A percentile compares a stretch with the other conserved stretches of the same genome.
phyloP scores from a whole-genome alignment of 2,888 invertebrate species.

The Nomada fabriciana region DNA sequence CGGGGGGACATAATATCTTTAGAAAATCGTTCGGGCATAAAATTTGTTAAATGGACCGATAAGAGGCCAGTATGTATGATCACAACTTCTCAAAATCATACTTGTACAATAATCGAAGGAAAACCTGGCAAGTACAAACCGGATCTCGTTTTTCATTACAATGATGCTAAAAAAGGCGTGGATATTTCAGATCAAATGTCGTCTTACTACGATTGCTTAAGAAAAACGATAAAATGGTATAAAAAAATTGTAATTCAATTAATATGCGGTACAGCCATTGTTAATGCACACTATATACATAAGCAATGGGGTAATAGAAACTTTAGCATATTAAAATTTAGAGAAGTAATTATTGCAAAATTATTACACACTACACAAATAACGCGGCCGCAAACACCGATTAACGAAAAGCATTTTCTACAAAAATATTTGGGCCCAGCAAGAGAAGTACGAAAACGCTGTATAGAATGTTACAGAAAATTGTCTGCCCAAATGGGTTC shows the following conservation, averaged over 20 bases:
- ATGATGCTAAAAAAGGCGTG: too few relatives aligned
- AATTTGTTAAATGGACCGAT: too few relatives aligned
- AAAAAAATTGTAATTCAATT: too few relatives aligned
- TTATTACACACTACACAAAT: conserved; percentile 9
- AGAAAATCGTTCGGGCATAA: too few relatives aligned
- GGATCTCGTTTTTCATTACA: too few relatives aligned
- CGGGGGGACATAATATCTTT: too few relatives aligned
- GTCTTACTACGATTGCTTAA: too few relatives aligned
- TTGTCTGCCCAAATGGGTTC: conserved; percentile 21
- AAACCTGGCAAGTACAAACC: too few relatives aligned
- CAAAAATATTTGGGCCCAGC: conserved; percentile 28
- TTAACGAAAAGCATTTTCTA: conserved; percentile 26
- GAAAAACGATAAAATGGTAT: too few relatives aligned
- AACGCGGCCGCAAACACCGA: background rate
- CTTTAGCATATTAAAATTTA: conserved; percentile 31
- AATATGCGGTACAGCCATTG: conserved; percentile 37
- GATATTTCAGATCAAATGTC: too few relatives aligned
- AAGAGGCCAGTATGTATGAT: too few relatives aligned
- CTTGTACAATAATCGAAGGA: background rate
- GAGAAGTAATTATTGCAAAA: background rate
- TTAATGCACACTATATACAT: conserved; percentile 36
- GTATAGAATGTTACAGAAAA: conserved; percentile 42
- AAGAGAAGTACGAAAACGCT: conserved; percentile 38
- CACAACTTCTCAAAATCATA: too few relatives aligned
- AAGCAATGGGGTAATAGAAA: conserved; percentile 24